Conservation (phyloP, 2,888 invertebrate genomes). For the Ormyrus labotus region DNA sequence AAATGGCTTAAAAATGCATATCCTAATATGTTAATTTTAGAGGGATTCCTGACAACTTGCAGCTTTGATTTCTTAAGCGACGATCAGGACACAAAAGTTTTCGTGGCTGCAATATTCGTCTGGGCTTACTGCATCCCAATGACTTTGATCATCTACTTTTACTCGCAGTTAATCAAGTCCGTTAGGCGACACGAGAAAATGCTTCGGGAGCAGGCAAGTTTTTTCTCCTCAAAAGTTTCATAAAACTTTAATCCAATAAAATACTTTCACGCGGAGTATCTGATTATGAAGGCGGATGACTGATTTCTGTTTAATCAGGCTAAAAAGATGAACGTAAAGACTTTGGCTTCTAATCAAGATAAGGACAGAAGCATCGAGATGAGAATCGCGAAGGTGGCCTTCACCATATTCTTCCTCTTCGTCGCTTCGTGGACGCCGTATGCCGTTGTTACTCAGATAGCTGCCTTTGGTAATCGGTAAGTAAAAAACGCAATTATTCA, state of each 20-base stretch:
- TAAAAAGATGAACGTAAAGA: slow-evolving; percentile 94
- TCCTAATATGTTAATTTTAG: slow-evolving; percentile 74
- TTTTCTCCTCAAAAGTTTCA: background rate
- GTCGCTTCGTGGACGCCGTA: slow-evolving; percentile 95
- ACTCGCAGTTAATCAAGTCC: slow-evolving; percentile 91
- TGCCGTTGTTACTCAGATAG: slow-evolving; percentile 88
- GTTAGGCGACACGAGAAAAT: slow-evolving; percentile 92
- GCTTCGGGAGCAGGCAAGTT: slow-evolving; percentile 81
- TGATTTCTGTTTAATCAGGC: slow-evolving; percentile 77
- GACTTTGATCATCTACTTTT: slow-evolving; percentile 87
- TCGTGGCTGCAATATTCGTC: slow-evolving; percentile 85
- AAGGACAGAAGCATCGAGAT: slow-evolving; percentile 87
- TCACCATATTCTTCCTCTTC: slow-evolving; percentile 90
- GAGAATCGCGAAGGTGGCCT: slow-evolving; percentile 91
- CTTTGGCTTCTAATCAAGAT: slow-evolving; percentile 84
- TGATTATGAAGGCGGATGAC: slow-evolving; percentile 3
- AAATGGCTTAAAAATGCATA: background rate
- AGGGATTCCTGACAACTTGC: slow-evolving; percentile 93
- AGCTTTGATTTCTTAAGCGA: slow-evolving; percentile 89
- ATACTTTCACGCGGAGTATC: background rate
- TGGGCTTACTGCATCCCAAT: slow-evolving; percentile 89
- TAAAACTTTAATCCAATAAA: slow-evolving; percentile 12
- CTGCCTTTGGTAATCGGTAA: slow-evolving; percentile 85
- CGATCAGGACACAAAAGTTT: slow-evolving; percentile 86
- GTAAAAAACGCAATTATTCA: too few species aligned